A percentile compares a stretch with the other conserved stretches of the same genome.
Conservation (phyloP, 2,888 invertebrate species). For the Hermaeophaga mercurialis region DNA sequence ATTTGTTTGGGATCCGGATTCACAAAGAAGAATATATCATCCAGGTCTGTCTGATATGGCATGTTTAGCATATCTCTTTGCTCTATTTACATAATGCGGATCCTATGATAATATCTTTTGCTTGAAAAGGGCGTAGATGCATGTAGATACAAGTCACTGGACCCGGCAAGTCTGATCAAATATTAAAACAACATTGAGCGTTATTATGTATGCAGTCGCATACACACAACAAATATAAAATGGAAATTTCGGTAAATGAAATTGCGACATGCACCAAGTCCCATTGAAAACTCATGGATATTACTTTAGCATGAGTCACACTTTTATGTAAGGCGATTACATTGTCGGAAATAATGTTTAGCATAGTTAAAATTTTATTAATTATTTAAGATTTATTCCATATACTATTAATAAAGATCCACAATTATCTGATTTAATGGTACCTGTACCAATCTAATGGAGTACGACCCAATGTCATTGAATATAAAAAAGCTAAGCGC, state of each 20-base stretch:
- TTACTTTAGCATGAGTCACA: too few species aligned
- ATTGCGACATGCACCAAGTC: not conserved
- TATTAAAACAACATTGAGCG: slow-evolving; percentile 24
- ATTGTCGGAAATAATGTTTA: too few species aligned
- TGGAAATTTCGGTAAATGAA: slow-evolving; percentile 5
- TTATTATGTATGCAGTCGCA: slow-evolving; percentile 23
- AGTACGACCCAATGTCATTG: too few species aligned
- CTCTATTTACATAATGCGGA: slow-evolving; percentile 39
- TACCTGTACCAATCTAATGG: too few species aligned
- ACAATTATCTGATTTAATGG: too few species aligned
- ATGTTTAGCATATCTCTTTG: slow-evolving; percentile 37
- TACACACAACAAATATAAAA: slow-evolving; percentile 14
- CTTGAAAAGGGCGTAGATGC: slow-evolving; percentile 31
- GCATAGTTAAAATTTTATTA: too few species aligned
- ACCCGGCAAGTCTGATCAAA: slow-evolving; percentile 31
- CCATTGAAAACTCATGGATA: not conserved
- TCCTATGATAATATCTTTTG: slow-evolving; percentile 38
- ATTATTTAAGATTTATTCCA: too few species aligned
- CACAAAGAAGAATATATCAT: slow-evolving; percentile 29
- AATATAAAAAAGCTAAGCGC: too few species aligned
- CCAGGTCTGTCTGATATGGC: slow-evolving; percentile 32
- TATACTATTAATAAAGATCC: too few species aligned
- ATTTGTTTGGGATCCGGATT: slow-evolving; percentile 22
- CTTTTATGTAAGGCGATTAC: too few species aligned
- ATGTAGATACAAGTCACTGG: slow-evolving; percentile 25